A percentile compares a stretch with the other conserved stretches of the same genome.
Conservation (phyloP, 2,113 vertebrate genomes). For the Cranoglanis bouderius region DNA sequence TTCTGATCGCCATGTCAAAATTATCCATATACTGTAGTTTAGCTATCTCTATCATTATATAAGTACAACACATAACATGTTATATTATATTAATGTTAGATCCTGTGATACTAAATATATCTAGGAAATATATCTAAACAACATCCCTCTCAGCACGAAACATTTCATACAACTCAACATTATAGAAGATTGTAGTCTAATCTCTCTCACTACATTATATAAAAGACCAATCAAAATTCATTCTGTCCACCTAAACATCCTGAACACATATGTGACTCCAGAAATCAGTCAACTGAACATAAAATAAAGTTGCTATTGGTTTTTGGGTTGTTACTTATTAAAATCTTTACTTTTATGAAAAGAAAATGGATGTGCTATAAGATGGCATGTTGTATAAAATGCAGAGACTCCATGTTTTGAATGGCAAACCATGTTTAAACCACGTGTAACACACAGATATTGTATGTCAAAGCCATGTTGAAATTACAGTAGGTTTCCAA, state of each 20-base stretch:
- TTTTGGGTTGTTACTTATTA: background rate
- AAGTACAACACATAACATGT: background rate
- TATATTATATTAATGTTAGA: background rate
- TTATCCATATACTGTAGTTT: too few species aligned
- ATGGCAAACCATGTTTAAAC: background rate
- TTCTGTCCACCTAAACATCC: background rate
- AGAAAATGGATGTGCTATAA: background rate
- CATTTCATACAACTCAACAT: background rate
- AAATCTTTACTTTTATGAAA: background rate
- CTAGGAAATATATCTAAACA: background rate
- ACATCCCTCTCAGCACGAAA: background rate
- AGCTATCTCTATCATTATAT: background rate
- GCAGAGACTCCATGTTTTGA: background rate
- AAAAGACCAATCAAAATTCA: background rate
- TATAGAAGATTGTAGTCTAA: background rate
- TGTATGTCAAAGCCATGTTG: background rate
- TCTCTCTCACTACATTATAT: background rate
- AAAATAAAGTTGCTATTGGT: background rate
- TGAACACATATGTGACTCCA: background rate
- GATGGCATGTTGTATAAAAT: background rate
- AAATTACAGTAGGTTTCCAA: background rate
- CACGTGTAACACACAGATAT: background rate
- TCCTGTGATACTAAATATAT: background rate
- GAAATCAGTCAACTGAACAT: background rate
- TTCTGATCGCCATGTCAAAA: too few species aligned